Conservation (phyloP, 37 sponge, comb jelly and placozoan genomes). For the Lycopodina hypogea region DNA sequence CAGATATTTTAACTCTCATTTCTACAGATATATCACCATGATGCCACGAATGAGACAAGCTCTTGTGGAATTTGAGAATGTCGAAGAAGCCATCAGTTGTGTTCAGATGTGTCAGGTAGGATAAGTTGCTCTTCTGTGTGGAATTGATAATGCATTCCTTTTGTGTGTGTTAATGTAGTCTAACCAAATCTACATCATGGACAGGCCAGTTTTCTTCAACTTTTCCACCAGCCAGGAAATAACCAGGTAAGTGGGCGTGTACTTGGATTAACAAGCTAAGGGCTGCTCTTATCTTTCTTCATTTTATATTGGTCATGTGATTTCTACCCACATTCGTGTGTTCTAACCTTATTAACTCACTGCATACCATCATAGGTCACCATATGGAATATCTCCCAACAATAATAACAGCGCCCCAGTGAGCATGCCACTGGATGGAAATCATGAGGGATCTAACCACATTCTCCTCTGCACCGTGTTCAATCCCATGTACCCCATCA, state of each 20-base stretch:
- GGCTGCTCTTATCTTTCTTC: too few relatives aligned
- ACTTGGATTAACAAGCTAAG: too few relatives aligned
- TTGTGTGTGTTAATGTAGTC: constrained; percentile 8
- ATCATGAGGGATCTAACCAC: constrained; percentile 53
- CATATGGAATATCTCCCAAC: constrained; percentile 78
- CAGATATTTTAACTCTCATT: neutral
- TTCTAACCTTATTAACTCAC: too few relatives aligned
- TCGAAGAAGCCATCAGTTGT: constrained; percentile 71
- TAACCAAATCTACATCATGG: constrained; percentile 80
- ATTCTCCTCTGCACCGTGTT: constrained; percentile 90
- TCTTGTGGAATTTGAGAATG: constrained; percentile 82
- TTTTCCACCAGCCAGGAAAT: constrained; percentile 90
- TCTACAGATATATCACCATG: constrained; percentile 79
- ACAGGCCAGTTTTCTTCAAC: constrained; percentile 87
- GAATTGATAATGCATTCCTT: neutral
- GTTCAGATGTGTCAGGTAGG: constrained; percentile 64
- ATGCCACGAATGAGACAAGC: constrained; percentile 89
- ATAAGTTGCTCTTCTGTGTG: neutral
- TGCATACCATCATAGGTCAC: constrained; percentile 76
- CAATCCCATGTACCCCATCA: constrained; percentile 88
- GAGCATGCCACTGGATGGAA: neutral
- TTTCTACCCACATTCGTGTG: too few relatives aligned
- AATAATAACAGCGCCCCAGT: neutral
- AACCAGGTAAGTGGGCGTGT: constrained; percentile 72
- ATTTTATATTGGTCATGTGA: too few relatives aligned